phyloP scores from a whole-genome alignment of 2,888 invertebrate species.

The Hirtodrosophila confusa region DNA sequence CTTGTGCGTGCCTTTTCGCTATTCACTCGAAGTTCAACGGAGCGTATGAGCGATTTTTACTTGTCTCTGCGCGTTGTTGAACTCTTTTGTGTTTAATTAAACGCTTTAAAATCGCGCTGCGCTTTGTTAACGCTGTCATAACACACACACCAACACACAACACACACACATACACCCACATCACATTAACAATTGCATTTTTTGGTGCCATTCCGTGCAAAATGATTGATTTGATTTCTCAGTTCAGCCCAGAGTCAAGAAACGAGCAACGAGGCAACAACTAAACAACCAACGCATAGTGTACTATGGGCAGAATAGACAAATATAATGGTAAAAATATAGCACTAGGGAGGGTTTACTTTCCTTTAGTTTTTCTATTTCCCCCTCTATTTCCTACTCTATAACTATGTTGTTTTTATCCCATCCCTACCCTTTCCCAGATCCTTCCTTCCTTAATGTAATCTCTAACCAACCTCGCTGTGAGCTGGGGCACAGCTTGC shows the following conservation, averaged over 20 bases:
- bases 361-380: no score
- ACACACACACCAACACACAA: slow-evolving; percentile 28
- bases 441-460: no score
- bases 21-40: slow-evolving; percentile 60
- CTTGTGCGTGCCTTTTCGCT: slow-evolving; percentile 58
- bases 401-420: no score
- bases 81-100: slow-evolving; percentile 76
- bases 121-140: slow-evolving; percentile 75
- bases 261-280: slow-evolving; percentile 41
- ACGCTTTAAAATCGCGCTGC: slow-evolving; percentile 69
- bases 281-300: slow-evolving; percentile 61
- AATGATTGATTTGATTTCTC: slow-evolving; percentile 78
- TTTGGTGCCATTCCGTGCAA: slow-evolving; percentile 70
- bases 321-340: no score
- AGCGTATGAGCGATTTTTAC: slow-evolving; percentile 74
- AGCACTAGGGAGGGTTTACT: no score
- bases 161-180: slow-evolving; percentile 26
- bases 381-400: no score
- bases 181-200: slow-evolving; percentile 67
- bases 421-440: no score
- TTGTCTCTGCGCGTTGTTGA: slow-evolving; percentile 67
- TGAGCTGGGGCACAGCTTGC: no score
- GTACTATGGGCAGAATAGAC: no score
- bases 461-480: no score
- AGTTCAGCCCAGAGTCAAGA: slow-evolving; percentile 52